Evolutionary conservation across 2,797 vertebrate species (phyloP).

Genomic region (Garrulus glandarius): DNA sequence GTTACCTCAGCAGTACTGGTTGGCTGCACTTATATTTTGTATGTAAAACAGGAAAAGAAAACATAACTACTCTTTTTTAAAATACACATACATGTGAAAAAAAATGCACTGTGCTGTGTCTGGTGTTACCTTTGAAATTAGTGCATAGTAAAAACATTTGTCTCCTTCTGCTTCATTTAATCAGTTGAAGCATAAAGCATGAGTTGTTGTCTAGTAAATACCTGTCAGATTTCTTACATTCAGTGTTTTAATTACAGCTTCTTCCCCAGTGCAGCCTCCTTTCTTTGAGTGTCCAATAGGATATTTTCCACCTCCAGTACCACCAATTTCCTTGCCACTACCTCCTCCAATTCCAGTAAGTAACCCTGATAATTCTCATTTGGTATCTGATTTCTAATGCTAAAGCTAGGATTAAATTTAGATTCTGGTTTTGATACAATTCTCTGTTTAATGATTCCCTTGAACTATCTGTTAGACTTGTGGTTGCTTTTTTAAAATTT

Average conservation of each 20-base stretch:
- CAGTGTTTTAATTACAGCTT: conserved; percentile 69
- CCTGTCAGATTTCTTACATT: background rate
- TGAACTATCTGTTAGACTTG: background rate
- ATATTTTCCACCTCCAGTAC: conserved; percentile 72
- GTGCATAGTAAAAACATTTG: background rate
- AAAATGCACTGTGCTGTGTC: background rate
- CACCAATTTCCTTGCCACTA: conserved; percentile 71
- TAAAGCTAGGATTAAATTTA: background rate
- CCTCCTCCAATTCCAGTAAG: conserved; percentile 81
- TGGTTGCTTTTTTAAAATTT: background rate
- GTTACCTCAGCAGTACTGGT: background rate
- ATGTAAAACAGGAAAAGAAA: background rate
- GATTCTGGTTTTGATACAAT: background rate
- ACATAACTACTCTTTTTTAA: background rate
- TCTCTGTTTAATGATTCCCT: background rate
- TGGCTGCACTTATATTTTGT: background rate
- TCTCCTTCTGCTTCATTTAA: background rate
- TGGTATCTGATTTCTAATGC: background rate
- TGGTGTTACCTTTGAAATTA: background rate
- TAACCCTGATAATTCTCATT: background rate
- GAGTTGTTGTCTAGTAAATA: background rate
- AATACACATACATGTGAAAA: background rate
- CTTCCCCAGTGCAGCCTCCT: conserved; percentile 80
- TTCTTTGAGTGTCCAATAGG: conserved; percentile 73
- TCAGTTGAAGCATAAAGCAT: background rate